phyloP scores from a whole-genome alignment of 2,888 invertebrate genomes.

The Eupithecia centaureata region DNA sequence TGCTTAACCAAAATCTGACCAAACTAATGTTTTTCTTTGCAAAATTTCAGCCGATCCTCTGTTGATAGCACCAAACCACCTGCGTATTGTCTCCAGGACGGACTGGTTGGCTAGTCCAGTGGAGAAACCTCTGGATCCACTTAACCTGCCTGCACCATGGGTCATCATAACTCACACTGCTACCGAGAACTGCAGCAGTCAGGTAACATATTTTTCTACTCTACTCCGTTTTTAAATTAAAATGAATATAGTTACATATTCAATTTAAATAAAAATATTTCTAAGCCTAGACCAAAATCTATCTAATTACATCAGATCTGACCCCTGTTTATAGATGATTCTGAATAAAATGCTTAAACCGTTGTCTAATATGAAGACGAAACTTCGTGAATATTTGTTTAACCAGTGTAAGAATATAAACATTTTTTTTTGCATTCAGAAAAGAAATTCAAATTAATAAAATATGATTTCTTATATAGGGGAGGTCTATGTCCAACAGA shows the following conservation, averaged over 20 bases:
- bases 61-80: conserved; percentile 68
- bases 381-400: not conserved
- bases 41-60: conserved; percentile 64
- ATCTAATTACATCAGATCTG: not conserved
- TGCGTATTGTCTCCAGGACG: conserved; percentile 82
- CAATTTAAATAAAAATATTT: no score
- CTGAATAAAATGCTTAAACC: not conserved
- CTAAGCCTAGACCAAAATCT: no score
- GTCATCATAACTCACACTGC: conserved; percentile 88
- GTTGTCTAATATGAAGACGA: not conserved
- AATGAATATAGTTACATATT: no score
- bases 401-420: not conserved
- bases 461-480: no score
- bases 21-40: not conserved
- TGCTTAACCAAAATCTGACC: not conserved
- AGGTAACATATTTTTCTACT: conserved; percentile 59
- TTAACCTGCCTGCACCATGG: conserved; percentile 73
- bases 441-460: no score
- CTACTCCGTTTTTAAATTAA: not conserved
- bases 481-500: no score
- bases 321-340: not conserved
- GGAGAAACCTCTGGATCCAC: conserved; percentile 58
- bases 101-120: conserved; percentile 89
- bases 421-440: no score
- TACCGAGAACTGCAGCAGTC: conserved; percentile 83